A percentile compares a stretch with the other conserved stretches of the same genome.
Evolutionary conservation across 2,797 vertebrate species (phyloP).

Genomic region (Gymnoscopelus braueri): DNA sequence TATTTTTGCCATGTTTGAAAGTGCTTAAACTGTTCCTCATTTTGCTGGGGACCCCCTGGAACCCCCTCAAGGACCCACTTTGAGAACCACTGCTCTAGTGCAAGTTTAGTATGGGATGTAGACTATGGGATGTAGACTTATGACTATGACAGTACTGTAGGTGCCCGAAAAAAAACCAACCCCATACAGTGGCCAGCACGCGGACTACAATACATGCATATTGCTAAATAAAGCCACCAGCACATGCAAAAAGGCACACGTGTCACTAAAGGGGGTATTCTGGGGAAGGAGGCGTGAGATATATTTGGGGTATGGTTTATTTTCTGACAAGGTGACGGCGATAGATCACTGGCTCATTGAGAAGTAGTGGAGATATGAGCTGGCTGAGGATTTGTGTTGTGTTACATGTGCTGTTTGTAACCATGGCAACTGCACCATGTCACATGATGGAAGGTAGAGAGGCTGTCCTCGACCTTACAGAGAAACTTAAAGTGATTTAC

Average conservation of each 20-base stretch:
- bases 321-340: conserved; percentile 74
- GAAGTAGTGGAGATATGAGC: conserved; percentile 73
- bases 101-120: conserved; percentile 14
- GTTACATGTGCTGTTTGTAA: conserved; percentile 77
- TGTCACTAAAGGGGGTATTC: conserved; percentile 41
- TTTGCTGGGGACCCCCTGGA: too few relatives aligned
- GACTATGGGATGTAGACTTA: too few relatives aligned
- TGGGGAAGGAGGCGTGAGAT: conserved; percentile 50
- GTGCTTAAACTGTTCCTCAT: too few relatives aligned
- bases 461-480: conserved; percentile 50
- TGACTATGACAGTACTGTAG: too few relatives aligned
- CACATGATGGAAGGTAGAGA: conserved; percentile 60
- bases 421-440: conserved; percentile 75
- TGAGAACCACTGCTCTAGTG: too few relatives aligned
- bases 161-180: background rate
- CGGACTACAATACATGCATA: conserved; percentile 24
- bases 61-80: too few relatives aligned
- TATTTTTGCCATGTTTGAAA: too few relatives aligned
- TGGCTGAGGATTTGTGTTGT: conserved; percentile 71
- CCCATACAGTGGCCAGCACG: conserved; percentile 14
- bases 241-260: conserved; percentile 49
- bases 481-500: conserved; percentile 54
- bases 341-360: conserved; percentile 70
- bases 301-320: conserved; percentile 68
- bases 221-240: conserved; percentile 57